These are phyloP conservation scores for Pangasianodon hypophthalmus DNA, from an alignment of 2,113 vertebrate species.

Conservation along the genomic window DNA sequence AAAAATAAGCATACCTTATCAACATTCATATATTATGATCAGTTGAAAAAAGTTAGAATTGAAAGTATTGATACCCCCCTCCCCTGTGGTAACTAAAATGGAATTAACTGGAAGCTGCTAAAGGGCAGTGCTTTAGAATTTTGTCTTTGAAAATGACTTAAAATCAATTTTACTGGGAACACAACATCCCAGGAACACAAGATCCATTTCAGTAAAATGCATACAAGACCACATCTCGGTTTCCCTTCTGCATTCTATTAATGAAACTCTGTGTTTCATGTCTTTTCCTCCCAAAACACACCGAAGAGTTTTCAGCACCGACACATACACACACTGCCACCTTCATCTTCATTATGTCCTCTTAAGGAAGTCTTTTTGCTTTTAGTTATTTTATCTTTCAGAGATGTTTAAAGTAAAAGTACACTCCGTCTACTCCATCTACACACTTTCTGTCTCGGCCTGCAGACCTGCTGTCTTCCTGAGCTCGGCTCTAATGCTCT, in stretches of 20 bases:
- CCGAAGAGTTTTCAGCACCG: no score
- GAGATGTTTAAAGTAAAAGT: background rate
- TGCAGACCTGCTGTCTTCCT: background rate
- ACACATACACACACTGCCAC: background rate
- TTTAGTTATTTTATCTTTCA: background rate
- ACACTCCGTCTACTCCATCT: background rate
- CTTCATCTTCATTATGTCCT: background rate
- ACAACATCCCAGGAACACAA: no score
- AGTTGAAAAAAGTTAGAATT: background rate
- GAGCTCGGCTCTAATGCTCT: slow-evolving; percentile 2
- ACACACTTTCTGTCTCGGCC: background rate
- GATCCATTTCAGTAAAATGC: background rate
- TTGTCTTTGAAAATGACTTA: background rate
- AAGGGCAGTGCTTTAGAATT: background rate
- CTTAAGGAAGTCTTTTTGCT: background rate
- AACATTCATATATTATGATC: background rate
- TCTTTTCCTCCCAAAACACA: no score
- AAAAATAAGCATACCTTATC: background rate
- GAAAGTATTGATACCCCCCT: background rate
- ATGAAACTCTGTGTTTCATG: background rate
- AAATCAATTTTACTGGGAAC: background rate
- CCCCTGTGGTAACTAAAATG: background rate
- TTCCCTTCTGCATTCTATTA: background rate
- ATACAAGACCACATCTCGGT: background rate
- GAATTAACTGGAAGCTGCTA: background rate